Percentiles rank a stretch among this genome's conserved stretches.
phyloP scores from a whole-genome alignment of 2,888 invertebrate species.

The Palloptera scutellata region DNA sequence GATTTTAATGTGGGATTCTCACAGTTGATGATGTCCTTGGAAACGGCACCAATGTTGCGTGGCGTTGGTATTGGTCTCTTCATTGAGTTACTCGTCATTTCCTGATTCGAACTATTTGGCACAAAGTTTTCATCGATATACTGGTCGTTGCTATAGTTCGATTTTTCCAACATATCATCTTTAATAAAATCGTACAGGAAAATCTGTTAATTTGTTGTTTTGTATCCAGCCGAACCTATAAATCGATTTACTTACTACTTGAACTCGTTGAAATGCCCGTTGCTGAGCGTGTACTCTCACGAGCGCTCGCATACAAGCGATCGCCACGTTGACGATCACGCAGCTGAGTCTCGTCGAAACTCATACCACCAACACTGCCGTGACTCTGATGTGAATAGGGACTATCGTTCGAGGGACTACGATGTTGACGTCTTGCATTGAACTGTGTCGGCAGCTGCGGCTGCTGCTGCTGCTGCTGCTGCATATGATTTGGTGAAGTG shows the following conservation, averaged over 20 bases:
- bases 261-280: conserved; percentile 51
- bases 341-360: conserved; percentile 49
- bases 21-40: conserved; percentile 51
- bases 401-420: conserved; percentile 50
- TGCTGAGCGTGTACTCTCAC: conserved; percentile 52
- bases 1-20: conserved; percentile 58
- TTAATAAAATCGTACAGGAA: not conserved
- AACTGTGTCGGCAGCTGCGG: conserved; percentile 38
- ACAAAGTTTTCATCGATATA: conserved; percentile 50
- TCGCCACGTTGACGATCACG: conserved; percentile 48
- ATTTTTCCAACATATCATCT: conserved; percentile 55
- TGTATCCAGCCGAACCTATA: not conserved
- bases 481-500: conserved; percentile 51
- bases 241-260: conserved; percentile 48
- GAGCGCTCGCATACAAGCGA: conserved; percentile 54
- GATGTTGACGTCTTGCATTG: conserved; percentile 33
- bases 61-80: conserved; percentile 56
- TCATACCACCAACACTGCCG: conserved; percentile 52
- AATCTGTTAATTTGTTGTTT: not conserved
- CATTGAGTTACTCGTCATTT: conserved; percentile 50
- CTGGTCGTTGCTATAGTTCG: conserved; percentile 47
- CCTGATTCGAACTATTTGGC: conserved; percentile 48
- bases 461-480: conserved; percentile 40
- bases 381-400: conserved; percentile 57
- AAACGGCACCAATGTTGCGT: conserved; percentile 46